Conservation (phyloP, 2,888 invertebrate species). For the Abrostola tripartita region DNA sequence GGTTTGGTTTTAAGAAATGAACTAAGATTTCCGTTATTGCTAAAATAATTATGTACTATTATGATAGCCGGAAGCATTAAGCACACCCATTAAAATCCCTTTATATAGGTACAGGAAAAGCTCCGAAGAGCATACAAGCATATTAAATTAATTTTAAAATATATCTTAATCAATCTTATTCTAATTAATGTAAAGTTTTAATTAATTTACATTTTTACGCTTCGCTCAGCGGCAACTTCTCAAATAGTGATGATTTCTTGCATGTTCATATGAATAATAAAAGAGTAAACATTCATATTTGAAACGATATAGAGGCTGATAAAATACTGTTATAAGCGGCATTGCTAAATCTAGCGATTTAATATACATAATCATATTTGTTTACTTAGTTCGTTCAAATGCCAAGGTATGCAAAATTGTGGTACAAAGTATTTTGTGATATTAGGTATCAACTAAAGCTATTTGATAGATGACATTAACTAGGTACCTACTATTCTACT, state of each 20-base stretch:
- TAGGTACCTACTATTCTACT: background rate
- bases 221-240: conserved; percentile 4
- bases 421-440: background rate
- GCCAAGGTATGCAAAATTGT: background rate
- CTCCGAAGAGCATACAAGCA: background rate
- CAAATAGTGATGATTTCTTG: conserved; percentile 18
- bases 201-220: conserved; percentile 7
- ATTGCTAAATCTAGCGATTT: conserved; percentile 6
- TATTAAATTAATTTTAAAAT: background rate
- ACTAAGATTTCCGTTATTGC: no score
- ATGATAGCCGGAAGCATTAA: no score
- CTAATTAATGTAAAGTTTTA: conserved; percentile 1
- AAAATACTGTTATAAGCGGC: conserved; percentile 10
- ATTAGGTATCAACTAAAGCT: background rate
- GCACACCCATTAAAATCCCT: background rate
- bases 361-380: background rate
- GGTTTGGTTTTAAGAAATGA: no score
- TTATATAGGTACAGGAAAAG: background rate
- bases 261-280: conserved; percentile 17
- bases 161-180: conserved; percentile 6
- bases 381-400: background rate
- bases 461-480: background rate
- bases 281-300: conserved; percentile 8
- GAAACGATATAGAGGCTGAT: background rate
- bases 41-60: no score